Evolutionary conservation across 2,888 invertebrate genomes (phyloP), one percentile per base, ranked within the genome.

Genomic region (Sinopyrophorus schimmeli): DNA sequence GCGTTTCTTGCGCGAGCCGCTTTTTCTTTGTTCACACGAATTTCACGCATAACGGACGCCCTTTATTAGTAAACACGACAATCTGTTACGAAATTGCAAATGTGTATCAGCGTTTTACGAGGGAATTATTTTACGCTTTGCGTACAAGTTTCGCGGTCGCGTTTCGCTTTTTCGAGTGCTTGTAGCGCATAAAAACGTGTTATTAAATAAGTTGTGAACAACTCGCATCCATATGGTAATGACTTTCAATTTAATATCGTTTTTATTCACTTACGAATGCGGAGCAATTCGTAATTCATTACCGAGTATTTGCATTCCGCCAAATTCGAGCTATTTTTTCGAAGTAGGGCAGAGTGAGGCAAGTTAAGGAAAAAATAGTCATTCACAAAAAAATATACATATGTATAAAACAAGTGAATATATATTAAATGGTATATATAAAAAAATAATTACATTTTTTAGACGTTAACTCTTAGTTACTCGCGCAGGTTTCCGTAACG

Each of bases 241-340:
- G 27, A 12, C 37, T 35, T 35, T 28, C 26, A 5, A 16, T 47
- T 43, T 34, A 39, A 28, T 35, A 17, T 21, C 16, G 26, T 27
- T 35, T 47, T 47, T 32, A 27, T 28, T 23, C 38, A 17, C n/a
- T 14, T 11, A 4, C 34, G 17, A 40, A 40, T 40, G 32, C 32
- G 4, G 17, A 31, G 30, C 12, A 32, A 51, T 52, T 52, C 47
- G 47, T 52, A 52, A 47, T 52, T 52, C 47, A 52, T 52, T 47
- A 47, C 20, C 10, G 26, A 7, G 42, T 47, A 47, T 52, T 52
- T 37, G 27, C 42, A 38, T 37, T 42, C 37, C 18, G 16, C 37
- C 46, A 47, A 53, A 53, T 40, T 10, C 23, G 24, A n/a, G n/a
- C n/a, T n/a, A n/a, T n/a, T n/a, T n/a, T n/a, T n/a, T n/a, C n/a